Conservation (phyloP, 2,888 invertebrate genomes). For the Metalampra italica region DNA sequence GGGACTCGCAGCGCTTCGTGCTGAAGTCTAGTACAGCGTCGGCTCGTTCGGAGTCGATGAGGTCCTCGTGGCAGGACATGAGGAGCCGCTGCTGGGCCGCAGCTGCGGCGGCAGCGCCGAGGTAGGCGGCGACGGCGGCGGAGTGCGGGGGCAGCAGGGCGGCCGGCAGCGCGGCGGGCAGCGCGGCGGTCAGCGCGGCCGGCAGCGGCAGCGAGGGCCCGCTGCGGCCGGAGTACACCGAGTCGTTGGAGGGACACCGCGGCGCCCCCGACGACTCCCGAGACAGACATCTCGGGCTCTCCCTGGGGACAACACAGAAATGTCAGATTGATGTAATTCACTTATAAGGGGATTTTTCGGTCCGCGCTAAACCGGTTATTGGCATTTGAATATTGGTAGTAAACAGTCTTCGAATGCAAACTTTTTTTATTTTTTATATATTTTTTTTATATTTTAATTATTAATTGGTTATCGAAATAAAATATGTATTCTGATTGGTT, state of each 20-base stretch:
- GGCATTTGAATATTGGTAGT: constrained; percentile 40
- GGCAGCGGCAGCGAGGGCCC: constrained; percentile 68
- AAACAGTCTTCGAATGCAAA: constrained; percentile 29
- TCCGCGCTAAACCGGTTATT: constrained; percentile 33
- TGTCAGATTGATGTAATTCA: constrained; percentile 37
- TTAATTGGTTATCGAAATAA: background rate
- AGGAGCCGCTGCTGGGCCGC: constrained; percentile 87
- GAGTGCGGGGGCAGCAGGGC: constrained; percentile 87
- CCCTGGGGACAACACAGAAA: constrained; percentile 80
- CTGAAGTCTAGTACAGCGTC: constrained; percentile 89
- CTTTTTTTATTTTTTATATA: constrained; percentile 23
- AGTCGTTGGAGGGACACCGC: constrained; percentile 87
- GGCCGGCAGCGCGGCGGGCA: constrained; percentile 84
- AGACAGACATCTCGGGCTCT: constrained; percentile 90
- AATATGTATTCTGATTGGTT: background rate
- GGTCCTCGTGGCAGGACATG: constrained; percentile 87
- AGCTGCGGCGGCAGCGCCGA: constrained; percentile 85
- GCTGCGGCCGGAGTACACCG: constrained; percentile 84
- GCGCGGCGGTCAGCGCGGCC: constrained; percentile 82
- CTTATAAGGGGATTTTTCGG: constrained; percentile 22
- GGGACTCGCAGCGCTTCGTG: constrained; percentile 80
- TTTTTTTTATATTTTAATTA: constrained; percentile 1
- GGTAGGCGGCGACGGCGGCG: constrained; percentile 89
- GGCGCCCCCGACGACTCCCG: constrained; percentile 87
- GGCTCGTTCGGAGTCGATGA: constrained; percentile 78